Conservation (phyloP, 2,888 invertebrate genomes). For the Caenorhabditis sp. region DNA sequence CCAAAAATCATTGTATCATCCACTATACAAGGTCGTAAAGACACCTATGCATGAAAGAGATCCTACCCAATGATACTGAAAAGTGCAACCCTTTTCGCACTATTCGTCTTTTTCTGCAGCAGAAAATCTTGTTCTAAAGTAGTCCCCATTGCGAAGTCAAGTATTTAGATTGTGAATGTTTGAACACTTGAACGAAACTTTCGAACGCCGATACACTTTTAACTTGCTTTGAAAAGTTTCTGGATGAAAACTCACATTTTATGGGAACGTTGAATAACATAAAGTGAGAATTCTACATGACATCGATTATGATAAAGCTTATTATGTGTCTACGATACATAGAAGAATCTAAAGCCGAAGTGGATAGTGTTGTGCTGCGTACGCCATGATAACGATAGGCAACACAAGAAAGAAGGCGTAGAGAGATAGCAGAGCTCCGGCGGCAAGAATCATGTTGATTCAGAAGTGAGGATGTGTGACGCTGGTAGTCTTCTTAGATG, state of each 20-base stretch:
- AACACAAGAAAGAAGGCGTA: constrained; percentile 81
- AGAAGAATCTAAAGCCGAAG: constrained; percentile 57
- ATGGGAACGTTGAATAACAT: constrained; percentile 6
- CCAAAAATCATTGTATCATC: constrained; percentile 8
- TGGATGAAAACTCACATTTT: constrained; percentile 39
- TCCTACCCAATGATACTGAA: not conserved
- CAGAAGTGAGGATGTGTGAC: constrained; percentile 25
- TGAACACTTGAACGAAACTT: not conserved
- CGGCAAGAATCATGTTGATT: constrained; percentile 78
- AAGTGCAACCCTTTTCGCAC: constrained; percentile 6
- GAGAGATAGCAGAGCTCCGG: constrained; percentile 78
- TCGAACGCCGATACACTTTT: not conserved
- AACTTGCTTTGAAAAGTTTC: not conserved
- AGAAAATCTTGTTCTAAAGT: not conserved
- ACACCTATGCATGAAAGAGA: not conserved
- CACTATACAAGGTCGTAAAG: not conserved
- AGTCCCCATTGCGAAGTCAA: not conserved
- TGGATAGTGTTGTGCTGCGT: constrained; percentile 73
- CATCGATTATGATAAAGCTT: constrained; percentile 22
- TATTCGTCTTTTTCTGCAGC: not conserved
- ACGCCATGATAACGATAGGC: constrained; percentile 78
- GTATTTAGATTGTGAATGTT: not conserved
- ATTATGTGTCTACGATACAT: not conserved
- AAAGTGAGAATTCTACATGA: constrained; percentile 25
- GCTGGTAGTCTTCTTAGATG: constrained; percentile 24